Conservation (phyloP, 2,797 vertebrate genomes). For the Sebastolobus alascanus region DNA sequence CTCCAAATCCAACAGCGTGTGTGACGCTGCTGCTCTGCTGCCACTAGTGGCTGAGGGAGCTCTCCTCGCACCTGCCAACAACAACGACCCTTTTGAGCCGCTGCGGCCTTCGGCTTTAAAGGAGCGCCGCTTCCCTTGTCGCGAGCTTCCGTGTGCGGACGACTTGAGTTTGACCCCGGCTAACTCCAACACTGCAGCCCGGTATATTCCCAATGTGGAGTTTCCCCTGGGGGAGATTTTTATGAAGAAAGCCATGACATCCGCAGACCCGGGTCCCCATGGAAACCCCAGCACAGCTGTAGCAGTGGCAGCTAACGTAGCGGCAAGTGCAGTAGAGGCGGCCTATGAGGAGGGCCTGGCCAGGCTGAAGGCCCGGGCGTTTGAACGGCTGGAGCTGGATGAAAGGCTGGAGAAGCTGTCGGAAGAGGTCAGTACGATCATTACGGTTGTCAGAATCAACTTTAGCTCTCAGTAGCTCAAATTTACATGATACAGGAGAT, state of each 20-base stretch:
- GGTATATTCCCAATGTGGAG: slow-evolving; percentile 96
- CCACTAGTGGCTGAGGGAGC: slow-evolving; percentile 91
- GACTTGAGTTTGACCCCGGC: slow-evolving; percentile 90
- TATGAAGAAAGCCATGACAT: slow-evolving; percentile 91
- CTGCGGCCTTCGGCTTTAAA: slow-evolving; percentile 88
- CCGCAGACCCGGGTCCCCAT: slow-evolving; percentile 86
- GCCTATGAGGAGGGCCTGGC: slow-evolving; percentile 97
- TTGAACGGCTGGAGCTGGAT: slow-evolving; percentile 97
- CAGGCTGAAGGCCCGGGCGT: slow-evolving; percentile 94
- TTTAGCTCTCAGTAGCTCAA: not conserved
- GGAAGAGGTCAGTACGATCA: slow-evolving; percentile 86
- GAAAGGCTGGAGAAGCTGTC: slow-evolving; percentile 96
- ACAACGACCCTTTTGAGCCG: slow-evolving; percentile 91
- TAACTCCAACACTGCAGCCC: slow-evolving; percentile 83
- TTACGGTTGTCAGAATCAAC: slow-evolving; percentile 1
- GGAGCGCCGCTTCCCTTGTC: slow-evolving; percentile 91
- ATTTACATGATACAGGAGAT: not conserved
- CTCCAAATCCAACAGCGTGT: slow-evolving; percentile 98
- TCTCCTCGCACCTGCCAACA: slow-evolving; percentile 85
- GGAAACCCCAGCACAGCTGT: slow-evolving; percentile 89
- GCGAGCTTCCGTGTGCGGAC: slow-evolving; percentile 92
- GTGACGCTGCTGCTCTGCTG: slow-evolving; percentile 93
- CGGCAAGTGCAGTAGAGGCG: slow-evolving; percentile 90
- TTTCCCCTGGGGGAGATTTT: slow-evolving; percentile 96
- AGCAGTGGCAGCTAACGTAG: slow-evolving; percentile 89